phyloP scores from a whole-genome alignment of 92 coral and sea anemone genomes.

The Zoanthus solanderi region DNA sequence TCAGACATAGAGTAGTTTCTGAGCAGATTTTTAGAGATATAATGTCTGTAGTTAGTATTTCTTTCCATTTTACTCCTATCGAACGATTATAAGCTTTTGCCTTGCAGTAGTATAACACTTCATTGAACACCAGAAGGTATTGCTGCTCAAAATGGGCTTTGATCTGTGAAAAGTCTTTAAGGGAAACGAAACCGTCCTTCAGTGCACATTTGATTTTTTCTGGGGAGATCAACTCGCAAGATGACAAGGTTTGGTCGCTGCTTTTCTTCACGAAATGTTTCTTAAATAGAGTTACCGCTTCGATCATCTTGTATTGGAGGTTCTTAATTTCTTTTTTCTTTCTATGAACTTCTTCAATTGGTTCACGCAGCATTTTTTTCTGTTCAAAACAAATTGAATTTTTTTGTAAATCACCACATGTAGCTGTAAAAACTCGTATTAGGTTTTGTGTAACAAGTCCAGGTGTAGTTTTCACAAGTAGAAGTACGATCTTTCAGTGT shows the following conservation, averaged over 20 bases:
- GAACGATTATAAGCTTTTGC: constrained; percentile 4
- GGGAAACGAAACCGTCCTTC: not conserved
- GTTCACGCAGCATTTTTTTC: constrained; percentile 1
- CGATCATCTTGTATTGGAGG: constrained; percentile 24
- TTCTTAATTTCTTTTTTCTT: constrained; percentile 27
- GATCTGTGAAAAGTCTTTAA: constrained; percentile 20
- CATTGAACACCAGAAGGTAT: constrained; percentile 24
- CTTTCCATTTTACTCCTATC: constrained; percentile 23
- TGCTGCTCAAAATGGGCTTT: constrained; percentile 19
- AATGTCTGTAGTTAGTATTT: constrained; percentile 21
- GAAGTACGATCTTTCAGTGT: not conserved
- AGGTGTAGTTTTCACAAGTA: too few relatives aligned
- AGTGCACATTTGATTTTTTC: constrained; percentile 14
- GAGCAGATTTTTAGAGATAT: constrained; percentile 26
- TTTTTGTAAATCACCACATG: not conserved
- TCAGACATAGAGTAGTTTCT: constrained; percentile 14
- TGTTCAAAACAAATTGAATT: not conserved
- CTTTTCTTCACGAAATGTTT: constrained; percentile 14
- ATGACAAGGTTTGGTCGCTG: not conserved
- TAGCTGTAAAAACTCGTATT: not conserved
- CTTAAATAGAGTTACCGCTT: constrained; percentile 19
- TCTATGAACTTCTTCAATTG: constrained; percentile 12
- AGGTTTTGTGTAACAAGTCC: not conserved
- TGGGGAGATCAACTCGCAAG: constrained; percentile 8
- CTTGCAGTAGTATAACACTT: constrained; percentile 23